phyloP scores from a whole-genome alignment of 1,140 invertebrate species.

The Physella acuta region DNA sequence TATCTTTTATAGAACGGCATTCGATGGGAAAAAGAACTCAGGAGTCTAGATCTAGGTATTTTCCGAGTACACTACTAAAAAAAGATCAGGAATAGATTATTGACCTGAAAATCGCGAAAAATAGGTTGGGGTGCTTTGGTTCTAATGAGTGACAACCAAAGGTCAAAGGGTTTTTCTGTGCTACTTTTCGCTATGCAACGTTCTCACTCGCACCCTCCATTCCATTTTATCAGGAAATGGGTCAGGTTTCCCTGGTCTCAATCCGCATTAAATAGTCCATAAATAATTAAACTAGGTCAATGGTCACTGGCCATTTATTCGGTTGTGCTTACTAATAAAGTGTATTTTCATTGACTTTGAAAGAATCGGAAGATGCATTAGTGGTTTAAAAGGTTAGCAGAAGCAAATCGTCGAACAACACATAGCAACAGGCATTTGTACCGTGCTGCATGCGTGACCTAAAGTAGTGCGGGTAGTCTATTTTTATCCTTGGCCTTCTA shows the following conservation, averaged over 20 bases:
- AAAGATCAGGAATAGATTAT: background rate
- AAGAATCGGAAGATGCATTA: background rate
- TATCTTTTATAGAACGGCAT: too few species aligned
- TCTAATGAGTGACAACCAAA: slow-evolving; percentile 3
- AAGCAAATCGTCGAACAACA: background rate
- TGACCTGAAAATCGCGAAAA: background rate
- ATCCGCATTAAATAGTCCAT: slow-evolving; percentile 8
- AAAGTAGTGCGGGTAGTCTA: slow-evolving; percentile 5
- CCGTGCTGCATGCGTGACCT: background rate
- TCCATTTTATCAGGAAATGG: slow-evolving; percentile 10
- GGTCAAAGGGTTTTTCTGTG: slow-evolving; percentile 10
- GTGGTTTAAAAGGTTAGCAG: background rate
- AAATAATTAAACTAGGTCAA: background rate
- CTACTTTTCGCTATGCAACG: background rate
- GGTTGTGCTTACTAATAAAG: background rate
- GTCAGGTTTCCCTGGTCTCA: slow-evolving; percentile 14
- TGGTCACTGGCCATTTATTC: background rate
- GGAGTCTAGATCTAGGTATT: background rate
- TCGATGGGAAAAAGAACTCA: too few species aligned
- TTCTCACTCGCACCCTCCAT: background rate
- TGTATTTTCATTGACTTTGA: background rate
- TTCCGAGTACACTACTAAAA: background rate
- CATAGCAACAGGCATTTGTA: slow-evolving; percentile 3
- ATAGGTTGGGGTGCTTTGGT: background rate
- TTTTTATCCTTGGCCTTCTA: slow-evolving; percentile 18